Evolutionary conservation across 2,113 vertebrate genomes (phyloP), one percentile per base, ranked within the genome.

Genomic region (Trinectes maculatus): DNA sequence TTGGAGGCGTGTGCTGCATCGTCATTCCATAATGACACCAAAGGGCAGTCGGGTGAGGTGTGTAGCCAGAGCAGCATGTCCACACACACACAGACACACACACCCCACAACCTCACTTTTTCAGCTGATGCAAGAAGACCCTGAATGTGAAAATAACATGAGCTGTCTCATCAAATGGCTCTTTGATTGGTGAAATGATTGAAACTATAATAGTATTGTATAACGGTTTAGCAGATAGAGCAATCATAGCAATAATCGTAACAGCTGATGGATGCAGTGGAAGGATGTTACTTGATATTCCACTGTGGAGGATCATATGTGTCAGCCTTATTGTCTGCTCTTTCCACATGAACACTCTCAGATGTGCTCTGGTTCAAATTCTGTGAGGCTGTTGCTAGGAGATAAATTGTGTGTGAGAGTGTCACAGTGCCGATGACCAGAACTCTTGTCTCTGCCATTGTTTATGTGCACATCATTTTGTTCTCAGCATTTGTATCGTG

Each of bases 311-410:
- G 79, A 80, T 79, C 65, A 56, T 79, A 64, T 87, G 69, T 83
- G 80, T 59, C 67, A 60, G 63, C 22, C 52, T 81, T 79, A 79
- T 73, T 82, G 68, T 60, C 62, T 60, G 21, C 67, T 61, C 70
- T 84, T 88, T 86, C 71, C 76, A 68, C 76, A 78, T 76, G 63
- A 80, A 39, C 25, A 49, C 43, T 21, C 39, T 86, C 81, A 64
- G 79, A 85, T 77, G 77, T 71, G 68, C 66, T 81, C 65, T 9
- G 36, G 49, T 79, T 85, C 60, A 80, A 74, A 77, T 61, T 74
- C 73, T 78, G 61, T 59, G 75, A 74, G 83, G 77, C 74, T 33
- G 55, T 21, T 80, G 74, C 74, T 76, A 75, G 79, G 42, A 72
- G 83, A 83, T 74, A 79, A 75, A 81, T 71, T 69, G 74, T 62